Evolutionary conservation across 2,113 vertebrate species (phyloP).

Genomic region (Piprites chloris): DNA sequence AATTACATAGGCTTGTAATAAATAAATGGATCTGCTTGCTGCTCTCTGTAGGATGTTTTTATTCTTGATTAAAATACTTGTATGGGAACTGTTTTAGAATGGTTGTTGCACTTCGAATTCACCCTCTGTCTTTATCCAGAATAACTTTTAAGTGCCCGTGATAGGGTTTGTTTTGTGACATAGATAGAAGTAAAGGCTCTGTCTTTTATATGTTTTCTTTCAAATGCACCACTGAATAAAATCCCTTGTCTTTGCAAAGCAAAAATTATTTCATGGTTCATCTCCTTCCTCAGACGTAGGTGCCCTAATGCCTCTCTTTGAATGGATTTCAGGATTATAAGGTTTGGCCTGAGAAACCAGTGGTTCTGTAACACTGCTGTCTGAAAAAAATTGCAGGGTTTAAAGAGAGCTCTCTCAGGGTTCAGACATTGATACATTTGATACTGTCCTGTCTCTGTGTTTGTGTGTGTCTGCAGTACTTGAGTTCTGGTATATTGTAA

Average conservation of each 20-base stretch:
- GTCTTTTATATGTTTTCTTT: background rate
- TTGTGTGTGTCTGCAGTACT: background rate
- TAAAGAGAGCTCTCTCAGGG: background rate
- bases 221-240: background rate
- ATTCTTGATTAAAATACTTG: background rate
- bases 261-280: background rate
- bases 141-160: background rate
- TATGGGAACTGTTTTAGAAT: background rate
- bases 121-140: background rate
- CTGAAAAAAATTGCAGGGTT: background rate
- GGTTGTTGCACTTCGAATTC: background rate
- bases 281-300: background rate
- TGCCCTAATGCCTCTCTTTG: background rate
- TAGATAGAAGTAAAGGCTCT: background rate
- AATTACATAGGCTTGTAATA: background rate
- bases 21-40: background rate
- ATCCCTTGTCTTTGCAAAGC: background rate
- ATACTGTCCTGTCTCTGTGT: background rate
- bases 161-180: background rate
- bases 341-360: background rate
- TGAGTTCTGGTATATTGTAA: background rate
- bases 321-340: background rate
- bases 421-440: background rate
- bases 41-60: background rate
- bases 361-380: background rate